Base-by-base conservation (phyloP, 2,113 vertebrate genomes). In the Phaethon lepturus region DNA sequence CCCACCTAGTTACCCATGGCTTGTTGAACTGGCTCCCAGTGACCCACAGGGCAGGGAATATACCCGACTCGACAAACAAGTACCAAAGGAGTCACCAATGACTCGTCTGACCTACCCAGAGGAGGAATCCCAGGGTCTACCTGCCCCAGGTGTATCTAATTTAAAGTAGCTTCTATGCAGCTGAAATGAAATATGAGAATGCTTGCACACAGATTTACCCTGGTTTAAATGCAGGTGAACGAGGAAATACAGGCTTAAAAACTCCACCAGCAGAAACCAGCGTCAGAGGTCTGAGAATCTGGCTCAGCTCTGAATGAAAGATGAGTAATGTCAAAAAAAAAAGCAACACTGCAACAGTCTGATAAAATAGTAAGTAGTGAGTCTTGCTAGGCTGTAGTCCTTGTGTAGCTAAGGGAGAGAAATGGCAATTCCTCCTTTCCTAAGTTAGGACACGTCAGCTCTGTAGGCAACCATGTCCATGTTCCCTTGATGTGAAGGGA, bases 51-150 rank as follows among this genome's bases (percentile, higher is more conserved):
- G 45, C 58, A 63, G 11, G 38, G 42, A 76, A n/a, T 45, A n/a
- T 6, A n/a, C 25, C 9, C 2, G 0, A 14, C 28, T 38, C 6
- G 0, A 58, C 6, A 31, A 67, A 81, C 13, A 56, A 73, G 7
- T 33, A 35, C 17, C 42, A 19, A 19, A 38, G 14, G 40, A 42
- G 69, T 33, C 14, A 24, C 55, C 42, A 44, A 23, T 0, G 47
- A 22, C 7, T 78, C 0, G 0, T 42, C 53, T 28, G 8, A 38
- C 7, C 10, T 31, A 31, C 13, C 4, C 4, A 1, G 17, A 3
- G 19, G 5, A 93, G 19, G 17, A 59, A 69, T 66, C 16, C 2
- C 22, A 25, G 16, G 16, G 15, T 52, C 25, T 25, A 66, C 56
- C 50, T 68, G 38, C 1, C 14, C 9, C 2, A 23, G 6, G 6